Evolutionary conservation across 92 coral and sea anemone species (phyloP).

Genomic region (Diadumene lineata): DNA sequence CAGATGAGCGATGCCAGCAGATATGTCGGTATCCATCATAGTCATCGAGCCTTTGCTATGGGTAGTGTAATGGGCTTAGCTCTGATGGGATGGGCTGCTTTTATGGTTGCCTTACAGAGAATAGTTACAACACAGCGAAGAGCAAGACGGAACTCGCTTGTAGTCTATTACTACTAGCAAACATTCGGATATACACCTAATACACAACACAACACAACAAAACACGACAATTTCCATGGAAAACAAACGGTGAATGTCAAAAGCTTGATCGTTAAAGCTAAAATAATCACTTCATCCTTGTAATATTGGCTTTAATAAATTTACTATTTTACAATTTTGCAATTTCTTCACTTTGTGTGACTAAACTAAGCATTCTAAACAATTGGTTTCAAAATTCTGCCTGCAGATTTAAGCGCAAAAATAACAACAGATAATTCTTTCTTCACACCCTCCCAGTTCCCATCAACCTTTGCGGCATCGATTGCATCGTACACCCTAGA

Average conservation of each 20-base stretch:
- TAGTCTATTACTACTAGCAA: conserved; percentile 11
- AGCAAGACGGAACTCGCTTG: conserved; percentile 13
- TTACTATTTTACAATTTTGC: too few species aligned
- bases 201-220: too few species aligned
- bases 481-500: conserved; percentile 56
- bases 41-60: conserved; percentile 48
- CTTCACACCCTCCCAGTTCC: conserved; percentile 58
- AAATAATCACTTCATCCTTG: too few species aligned
- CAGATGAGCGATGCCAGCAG: conserved; percentile 3
- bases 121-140: conserved; percentile 22
- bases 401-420: conserved; percentile 60
- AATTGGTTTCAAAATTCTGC: conserved; percentile 20
- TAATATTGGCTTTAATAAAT: too few species aligned
- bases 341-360: too few species aligned
- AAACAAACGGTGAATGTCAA: too few species aligned
- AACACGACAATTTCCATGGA: too few species aligned
- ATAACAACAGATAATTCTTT: conserved; percentile 63
- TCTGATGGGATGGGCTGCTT: conserved; percentile 66
- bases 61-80: conserved; percentile 80
- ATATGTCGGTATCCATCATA: too few species aligned
- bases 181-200: not conserved
- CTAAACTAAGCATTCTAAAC: not conserved
- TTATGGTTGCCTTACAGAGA: conserved; percentile 56
- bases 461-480: conserved; percentile 33
- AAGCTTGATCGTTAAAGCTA: too few species aligned